Evolutionary conservation across 1,140 invertebrate species (phyloP).

Genomic region (Adoxophyes honmai): DNA sequence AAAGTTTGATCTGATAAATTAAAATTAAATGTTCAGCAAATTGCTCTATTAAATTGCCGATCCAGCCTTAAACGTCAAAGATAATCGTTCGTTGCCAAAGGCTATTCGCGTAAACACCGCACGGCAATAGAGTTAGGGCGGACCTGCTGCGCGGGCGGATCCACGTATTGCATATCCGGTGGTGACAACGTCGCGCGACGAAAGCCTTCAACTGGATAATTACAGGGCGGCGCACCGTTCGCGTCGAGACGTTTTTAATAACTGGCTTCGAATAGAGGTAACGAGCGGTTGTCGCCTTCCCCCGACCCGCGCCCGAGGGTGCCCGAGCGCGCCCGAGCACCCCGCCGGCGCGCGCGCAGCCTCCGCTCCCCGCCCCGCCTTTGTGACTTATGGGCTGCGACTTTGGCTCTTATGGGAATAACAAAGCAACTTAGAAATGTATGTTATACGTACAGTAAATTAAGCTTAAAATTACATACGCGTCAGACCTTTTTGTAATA

Average conservation of each 20-base stretch:
- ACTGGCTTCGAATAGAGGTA: constrained; percentile 76
- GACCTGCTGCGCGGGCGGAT: constrained; percentile 71
- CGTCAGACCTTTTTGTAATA: too few species aligned
- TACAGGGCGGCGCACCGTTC: constrained; percentile 75
- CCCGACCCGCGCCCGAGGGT: constrained; percentile 41
- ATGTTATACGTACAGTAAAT: neutral
- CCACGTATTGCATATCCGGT: constrained; percentile 73
- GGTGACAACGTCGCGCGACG: constrained; percentile 65
- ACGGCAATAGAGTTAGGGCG: constrained; percentile 25
- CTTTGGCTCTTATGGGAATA: constrained; percentile 33
- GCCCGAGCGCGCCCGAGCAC: constrained; percentile 29
- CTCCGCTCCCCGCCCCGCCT: constrained; percentile 46
- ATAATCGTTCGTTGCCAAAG: constrained; percentile 2
- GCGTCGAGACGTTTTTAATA: constrained; percentile 79
- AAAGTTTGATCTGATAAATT: constrained; percentile 1
- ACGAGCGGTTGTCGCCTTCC: constrained; percentile 75
- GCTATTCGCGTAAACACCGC: constrained; percentile 2
- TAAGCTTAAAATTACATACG: too few species aligned
- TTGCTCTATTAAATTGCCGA: constrained; percentile 9
- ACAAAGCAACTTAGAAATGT: constrained; percentile 22
- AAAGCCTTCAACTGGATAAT: constrained; percentile 73
- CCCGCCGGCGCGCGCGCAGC: constrained; percentile 32
- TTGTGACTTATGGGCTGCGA: constrained; percentile 62
- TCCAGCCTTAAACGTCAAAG: constrained; percentile 9
- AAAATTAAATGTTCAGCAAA: neutral